Conservation (phyloP, 53 echinoderm and acorn worm genomes). For the Luidia sarsii region DNA sequence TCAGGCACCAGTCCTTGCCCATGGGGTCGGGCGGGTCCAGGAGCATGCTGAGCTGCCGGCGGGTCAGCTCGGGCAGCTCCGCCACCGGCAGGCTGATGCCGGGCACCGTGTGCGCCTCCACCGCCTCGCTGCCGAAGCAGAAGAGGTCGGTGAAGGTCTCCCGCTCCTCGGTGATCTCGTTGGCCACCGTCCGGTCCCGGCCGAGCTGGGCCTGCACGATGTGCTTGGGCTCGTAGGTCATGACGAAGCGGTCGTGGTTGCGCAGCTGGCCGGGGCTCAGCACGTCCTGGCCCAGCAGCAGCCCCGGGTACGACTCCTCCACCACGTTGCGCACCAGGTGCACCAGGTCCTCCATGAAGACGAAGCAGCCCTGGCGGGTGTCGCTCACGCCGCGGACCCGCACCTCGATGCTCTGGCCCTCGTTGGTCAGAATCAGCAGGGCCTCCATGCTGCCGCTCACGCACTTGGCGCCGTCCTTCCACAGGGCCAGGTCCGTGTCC, state of each 20-base stretch:
- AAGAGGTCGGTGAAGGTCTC: slow-evolving; percentile 86
- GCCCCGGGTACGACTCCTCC: slow-evolving; percentile 83
- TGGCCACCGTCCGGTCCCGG: slow-evolving; percentile 59
- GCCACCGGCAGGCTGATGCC: slow-evolving; percentile 81
- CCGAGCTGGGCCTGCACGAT: slow-evolving; percentile 76
- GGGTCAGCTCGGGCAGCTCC: slow-evolving; percentile 81
- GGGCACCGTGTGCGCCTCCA: slow-evolving; percentile 76
- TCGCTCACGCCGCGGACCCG: slow-evolving; percentile 82
- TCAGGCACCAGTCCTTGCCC: slow-evolving; percentile 97
- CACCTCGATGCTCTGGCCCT: slow-evolving; percentile 84
- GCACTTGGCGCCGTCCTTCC: slow-evolving; percentile 96
- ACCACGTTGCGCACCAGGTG: slow-evolving; percentile 85
- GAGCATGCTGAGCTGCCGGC: slow-evolving; percentile 89
- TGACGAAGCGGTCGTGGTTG: slow-evolving; percentile 77
- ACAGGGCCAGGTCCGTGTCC: slow-evolving; percentile 86
- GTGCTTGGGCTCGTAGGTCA: slow-evolving; percentile 77
- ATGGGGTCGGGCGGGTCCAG: slow-evolving; percentile 98
- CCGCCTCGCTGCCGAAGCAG: slow-evolving; percentile 79
- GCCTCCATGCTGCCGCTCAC: slow-evolving; percentile 91
- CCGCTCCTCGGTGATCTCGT: slow-evolving; percentile 73
- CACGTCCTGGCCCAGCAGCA: slow-evolving; percentile 73
- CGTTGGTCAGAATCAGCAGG: slow-evolving; percentile 72
- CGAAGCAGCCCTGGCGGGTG: slow-evolving; percentile 89
- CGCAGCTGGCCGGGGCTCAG: slow-evolving; percentile 82
- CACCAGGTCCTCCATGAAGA: slow-evolving; percentile 92